A percentile compares a stretch with the other conserved stretches of the same genome.
phyloP scores from a whole-genome alignment of 2,888 invertebrate species.

The Tuberolachnus salignus region DNA sequence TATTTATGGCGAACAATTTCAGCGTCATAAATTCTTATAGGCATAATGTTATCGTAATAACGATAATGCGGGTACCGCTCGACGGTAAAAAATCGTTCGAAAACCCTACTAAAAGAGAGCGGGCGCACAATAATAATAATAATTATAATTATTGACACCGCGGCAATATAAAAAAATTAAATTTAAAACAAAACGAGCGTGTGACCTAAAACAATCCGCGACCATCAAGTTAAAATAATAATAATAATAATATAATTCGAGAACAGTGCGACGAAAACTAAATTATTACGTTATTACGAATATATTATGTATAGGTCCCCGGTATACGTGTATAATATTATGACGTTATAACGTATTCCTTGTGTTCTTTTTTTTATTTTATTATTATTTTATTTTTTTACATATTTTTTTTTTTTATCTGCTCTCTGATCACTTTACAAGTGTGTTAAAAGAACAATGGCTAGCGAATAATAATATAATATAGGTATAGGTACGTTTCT shows the following conservation, averaged over 20 bases:
- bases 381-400: no score
- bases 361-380: no score
- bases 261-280: neutral
- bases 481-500: neutral
- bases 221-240: neutral
- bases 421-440: neutral
- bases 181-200: neutral
- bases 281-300: neutral
- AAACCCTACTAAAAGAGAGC: slow-evolving; percentile 7
- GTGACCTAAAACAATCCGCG: neutral
- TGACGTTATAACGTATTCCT: no score
- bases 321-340: no score
- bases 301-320: neutral
- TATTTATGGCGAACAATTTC: no score
- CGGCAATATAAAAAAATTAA: slow-evolving; percentile 15
- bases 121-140: neutral
- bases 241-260: neutral
- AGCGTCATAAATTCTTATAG: neutral
- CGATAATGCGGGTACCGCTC: neutral
- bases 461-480: neutral
- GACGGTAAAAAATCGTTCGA: neutral
- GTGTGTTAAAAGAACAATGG: slow-evolving; percentile 12
- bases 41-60: neutral
- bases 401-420: neutral
- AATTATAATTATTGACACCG: no score